A percentile compares a stretch with the other conserved stretches of the same genome.
Conservation (phyloP, 2,888 invertebrate genomes). For the Epirrhoe alternata region DNA sequence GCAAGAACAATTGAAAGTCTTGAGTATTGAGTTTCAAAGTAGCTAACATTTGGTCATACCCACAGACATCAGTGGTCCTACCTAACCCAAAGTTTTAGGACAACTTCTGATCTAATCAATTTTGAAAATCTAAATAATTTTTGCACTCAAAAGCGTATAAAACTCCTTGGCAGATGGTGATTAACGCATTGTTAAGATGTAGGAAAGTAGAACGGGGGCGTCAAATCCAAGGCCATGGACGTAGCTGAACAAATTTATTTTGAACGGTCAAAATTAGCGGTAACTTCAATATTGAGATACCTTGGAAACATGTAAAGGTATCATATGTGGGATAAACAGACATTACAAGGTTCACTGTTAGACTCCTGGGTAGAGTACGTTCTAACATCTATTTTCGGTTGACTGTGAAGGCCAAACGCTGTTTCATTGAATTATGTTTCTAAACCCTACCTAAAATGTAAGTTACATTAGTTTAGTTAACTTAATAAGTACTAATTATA, state of each 20-base stretch:
- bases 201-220: conserved; percentile 81
- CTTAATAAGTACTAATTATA: conserved; percentile 16
- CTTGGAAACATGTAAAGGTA: conserved; percentile 57
- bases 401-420: conserved; percentile 14
- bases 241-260: conserved; percentile 73
- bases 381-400: conserved; percentile 29
- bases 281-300: conserved; percentile 58
- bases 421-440: conserved; percentile 12
- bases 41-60: conserved; percentile 31
- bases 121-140: conserved; percentile 38
- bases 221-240: conserved; percentile 74
- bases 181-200: conserved; percentile 78
- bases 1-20: conserved; percentile 51
- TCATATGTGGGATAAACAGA: conserved; percentile 48
- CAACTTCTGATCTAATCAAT: conserved; percentile 15
- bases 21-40: conserved; percentile 36
- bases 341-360: conserved; percentile 40
- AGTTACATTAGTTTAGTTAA: conserved; percentile 8
- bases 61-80: too few species aligned
- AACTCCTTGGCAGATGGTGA: conserved; percentile 66
- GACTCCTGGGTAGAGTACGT: conserved; percentile 27
- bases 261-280: conserved; percentile 61
- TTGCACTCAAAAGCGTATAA: conserved; percentile 48
- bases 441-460: neutral
- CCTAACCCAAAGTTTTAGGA: conserved; percentile 28